Evolutionary conservation across 2,113 vertebrate genomes (phyloP), one percentile per base, ranked within the genome.

Genomic region (Pteruthius melanotis): DNA sequence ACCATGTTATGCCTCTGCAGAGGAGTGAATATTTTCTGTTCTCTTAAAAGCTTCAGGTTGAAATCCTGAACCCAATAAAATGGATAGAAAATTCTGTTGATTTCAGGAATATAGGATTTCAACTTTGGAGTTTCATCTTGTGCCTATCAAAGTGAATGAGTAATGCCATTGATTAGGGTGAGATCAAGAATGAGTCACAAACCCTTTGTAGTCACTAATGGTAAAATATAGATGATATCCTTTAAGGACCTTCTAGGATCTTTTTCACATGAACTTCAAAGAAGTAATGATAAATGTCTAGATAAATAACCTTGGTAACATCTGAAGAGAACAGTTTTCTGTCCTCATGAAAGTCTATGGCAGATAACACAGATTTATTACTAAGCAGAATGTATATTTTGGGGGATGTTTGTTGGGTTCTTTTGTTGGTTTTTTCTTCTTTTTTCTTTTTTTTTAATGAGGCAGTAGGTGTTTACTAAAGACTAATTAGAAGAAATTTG

Each of bases 401-500:
- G 33, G 56, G 78, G 50, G 5, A 27, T 83, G 39, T 56, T 68
- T 42, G 9, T 39, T 76, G 16, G 10, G 7, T 7, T 61, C 1
- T 74, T 77, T 78, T 42, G 10, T 35, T 56, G 10, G 0, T n/a
- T 85, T 39, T 63, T 69, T 14, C 3, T 13, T 40, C 15, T 23
- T 56, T 1, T 10, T 35, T 16, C 17, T 23, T 24, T 30, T 13
- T 78, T 92, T 93, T 83, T 60, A 76, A 81, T 78, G 83, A 89
- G 60, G 64, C 63, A 86, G 92, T 72, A 84, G 79, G 56, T 83
- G 33, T 70, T 93, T 92, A 89, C n/a, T 93, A 52, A 90, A 95
- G 56, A 77, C 94, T 94, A 94, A 97, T 96, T 95, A 93, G 78
- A 90, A 89, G 24, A 95, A 78, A 87, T 82, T 88, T 96, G 81